Conservation (phyloP, 2,113 vertebrate genomes). For the Bubalus kerabau region DNA sequence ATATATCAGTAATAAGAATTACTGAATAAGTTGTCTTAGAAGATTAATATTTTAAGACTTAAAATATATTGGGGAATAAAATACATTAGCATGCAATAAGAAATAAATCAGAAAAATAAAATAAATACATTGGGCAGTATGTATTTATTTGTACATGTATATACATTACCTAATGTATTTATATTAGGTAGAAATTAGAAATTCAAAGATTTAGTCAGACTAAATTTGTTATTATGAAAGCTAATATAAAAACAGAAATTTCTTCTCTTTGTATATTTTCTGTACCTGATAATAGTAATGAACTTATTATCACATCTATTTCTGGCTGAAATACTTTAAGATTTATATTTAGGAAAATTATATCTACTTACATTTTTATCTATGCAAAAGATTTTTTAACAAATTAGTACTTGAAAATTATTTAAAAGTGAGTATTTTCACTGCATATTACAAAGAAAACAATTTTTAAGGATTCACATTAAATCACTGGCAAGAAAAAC, state of each 20-base stretch:
- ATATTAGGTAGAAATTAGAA: background rate
- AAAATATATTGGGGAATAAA: background rate
- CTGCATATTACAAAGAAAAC: background rate
- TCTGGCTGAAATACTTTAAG: background rate
- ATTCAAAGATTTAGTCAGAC: background rate
- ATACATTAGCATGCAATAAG: background rate
- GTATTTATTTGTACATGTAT: background rate
- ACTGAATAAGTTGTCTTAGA: background rate
- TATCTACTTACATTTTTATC: background rate
- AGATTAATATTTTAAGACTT: background rate
- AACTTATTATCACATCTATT: background rate
- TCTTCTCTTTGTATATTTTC: background rate
- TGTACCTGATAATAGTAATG: background rate
- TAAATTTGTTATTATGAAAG: background rate
- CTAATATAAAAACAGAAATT: background rate
- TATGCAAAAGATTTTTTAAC: background rate
- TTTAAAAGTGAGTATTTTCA: constrained; percentile 14
- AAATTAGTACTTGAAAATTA: background rate
- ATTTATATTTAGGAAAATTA: background rate
- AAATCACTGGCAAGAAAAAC: background rate
- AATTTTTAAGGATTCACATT: constrained; percentile 10
- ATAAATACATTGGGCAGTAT: background rate
- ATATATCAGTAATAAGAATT: background rate
- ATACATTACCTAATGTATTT: background rate
- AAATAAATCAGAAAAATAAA: background rate